Evolutionary conservation across 1,140 invertebrate species (phyloP).

Genomic region (Listronotus oregonensis): DNA sequence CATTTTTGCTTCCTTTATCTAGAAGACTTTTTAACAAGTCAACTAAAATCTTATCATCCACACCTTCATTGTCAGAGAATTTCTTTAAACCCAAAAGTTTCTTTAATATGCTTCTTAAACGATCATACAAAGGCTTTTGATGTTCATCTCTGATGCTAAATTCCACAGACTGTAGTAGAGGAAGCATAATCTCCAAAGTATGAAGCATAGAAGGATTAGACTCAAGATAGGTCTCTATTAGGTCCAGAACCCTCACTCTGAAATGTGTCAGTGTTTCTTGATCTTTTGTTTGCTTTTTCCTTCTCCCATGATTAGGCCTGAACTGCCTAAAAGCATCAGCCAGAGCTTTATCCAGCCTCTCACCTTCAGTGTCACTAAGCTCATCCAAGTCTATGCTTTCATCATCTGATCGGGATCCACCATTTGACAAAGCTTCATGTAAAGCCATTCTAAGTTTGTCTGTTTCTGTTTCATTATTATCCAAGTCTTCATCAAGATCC

Average conservation of each 20-base stretch:
- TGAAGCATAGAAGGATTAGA: slow-evolving; percentile 68
- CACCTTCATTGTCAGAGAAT: slow-evolving; percentile 63
- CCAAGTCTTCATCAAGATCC: slow-evolving; percentile 55
- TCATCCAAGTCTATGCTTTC: slow-evolving; percentile 78
- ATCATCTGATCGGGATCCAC: slow-evolving; percentile 62
- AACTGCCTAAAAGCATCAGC: slow-evolving; percentile 72
- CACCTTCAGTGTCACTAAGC: slow-evolving; percentile 75
- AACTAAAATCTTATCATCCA: slow-evolving; percentile 63
- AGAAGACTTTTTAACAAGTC: slow-evolving; percentile 64
- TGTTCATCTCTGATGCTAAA: slow-evolving; percentile 70
- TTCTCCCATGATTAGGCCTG: slow-evolving; percentile 62
- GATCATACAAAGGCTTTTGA: slow-evolving; percentile 68
- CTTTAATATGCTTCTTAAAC: slow-evolving; percentile 66
- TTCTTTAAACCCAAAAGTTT: slow-evolving; percentile 66
- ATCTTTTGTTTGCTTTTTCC: slow-evolving; percentile 69
- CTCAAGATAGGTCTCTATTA: slow-evolving; percentile 72
- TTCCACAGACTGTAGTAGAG: slow-evolving; percentile 68
- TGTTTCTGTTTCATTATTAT: slow-evolving; percentile 66
- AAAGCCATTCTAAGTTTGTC: slow-evolving; percentile 70
- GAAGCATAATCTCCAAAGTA: slow-evolving; percentile 68
- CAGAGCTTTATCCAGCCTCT: slow-evolving; percentile 70
- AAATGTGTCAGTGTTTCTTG: slow-evolving; percentile 72
- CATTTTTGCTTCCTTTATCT: slow-evolving; percentile 67
- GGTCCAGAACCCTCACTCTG: slow-evolving; percentile 69
- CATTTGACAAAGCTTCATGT: slow-evolving; percentile 65